Conservation (phyloP, 2,113 vertebrate species). For the Sebastes schlegelii region DNA sequence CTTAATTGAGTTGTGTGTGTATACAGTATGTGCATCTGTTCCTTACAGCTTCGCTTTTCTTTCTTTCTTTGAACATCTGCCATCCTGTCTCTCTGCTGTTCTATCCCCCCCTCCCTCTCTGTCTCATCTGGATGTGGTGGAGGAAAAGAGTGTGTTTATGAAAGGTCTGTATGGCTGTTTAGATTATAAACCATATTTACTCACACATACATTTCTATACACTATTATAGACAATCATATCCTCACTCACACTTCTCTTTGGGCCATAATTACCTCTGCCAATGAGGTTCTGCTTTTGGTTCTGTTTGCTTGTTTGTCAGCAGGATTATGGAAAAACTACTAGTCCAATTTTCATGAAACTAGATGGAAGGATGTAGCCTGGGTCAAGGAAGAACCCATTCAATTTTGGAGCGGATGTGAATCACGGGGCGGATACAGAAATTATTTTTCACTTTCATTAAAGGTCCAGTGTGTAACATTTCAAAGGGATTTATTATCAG, state of each 20-base stretch:
- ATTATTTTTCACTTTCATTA: neutral
- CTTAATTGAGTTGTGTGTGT: slow-evolving; percentile 11
- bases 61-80: neutral
- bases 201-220: neutral
- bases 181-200: neutral
- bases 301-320: neutral
- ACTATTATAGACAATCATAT: neutral
- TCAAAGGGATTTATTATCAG: too few relatives aligned
- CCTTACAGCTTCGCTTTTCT: neutral
- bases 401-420: neutral
- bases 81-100: neutral
- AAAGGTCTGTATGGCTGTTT: neutral
- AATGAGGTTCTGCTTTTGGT: neutral
- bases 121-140: too few relatives aligned
- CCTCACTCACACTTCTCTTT: neutral
- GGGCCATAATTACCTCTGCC: neutral
- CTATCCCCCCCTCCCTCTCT: too few relatives aligned
- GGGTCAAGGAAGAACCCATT: neutral
- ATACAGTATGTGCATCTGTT: neutral
- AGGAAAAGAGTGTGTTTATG: neutral
- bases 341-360: neutral
- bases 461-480: too few relatives aligned
- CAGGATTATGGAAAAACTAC: neutral
- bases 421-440: neutral
- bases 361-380: neutral